Percentiles rank a stretch among this genome's conserved stretches.
These are phyloP conservation scores for Orchesella cincta DNA, from an alignment of 1,140 invertebrate species.

Conservation along the genomic window DNA sequence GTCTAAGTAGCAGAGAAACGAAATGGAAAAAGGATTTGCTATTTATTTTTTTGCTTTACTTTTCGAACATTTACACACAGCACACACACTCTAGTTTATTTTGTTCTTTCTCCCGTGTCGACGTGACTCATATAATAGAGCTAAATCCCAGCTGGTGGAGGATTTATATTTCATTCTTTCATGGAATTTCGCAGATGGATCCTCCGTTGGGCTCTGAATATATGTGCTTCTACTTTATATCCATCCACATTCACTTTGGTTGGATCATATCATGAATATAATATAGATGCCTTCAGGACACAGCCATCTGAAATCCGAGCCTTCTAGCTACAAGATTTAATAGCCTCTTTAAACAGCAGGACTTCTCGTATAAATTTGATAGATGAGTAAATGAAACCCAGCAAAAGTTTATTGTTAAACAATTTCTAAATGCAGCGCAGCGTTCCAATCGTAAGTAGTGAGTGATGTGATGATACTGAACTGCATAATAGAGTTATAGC, in stretches of 20 bases:
- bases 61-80: neutral
- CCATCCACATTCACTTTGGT: no score
- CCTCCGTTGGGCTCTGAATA: no score
- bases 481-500: no score
- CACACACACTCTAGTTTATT: neutral
- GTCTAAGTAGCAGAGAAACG: neutral
- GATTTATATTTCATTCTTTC: slow-evolving; percentile 10
- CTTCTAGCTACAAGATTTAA: slow-evolving; percentile 11
- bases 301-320: no score
- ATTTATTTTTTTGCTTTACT: neutral
- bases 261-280: no score
- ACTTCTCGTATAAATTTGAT: neutral
- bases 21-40: slow-evolving; percentile 7
- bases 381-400: slow-evolving; percentile 1
- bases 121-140: slow-evolving; percentile 14
- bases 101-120: neutral
- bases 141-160: slow-evolving; percentile 9
- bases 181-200: slow-evolving; percentile 1
- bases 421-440: neutral
- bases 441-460: no score
- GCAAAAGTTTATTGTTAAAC: slow-evolving; percentile 7
- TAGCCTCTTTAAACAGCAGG: slow-evolving; percentile 13
- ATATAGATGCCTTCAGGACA: no score
- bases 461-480: no score
- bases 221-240: no score